Percentiles rank a stretch among this genome's conserved stretches.
These are phyloP conservation scores for Dipodomys ordii DNA, from an alignment of 2,113 vertebrate species.

Conservation along the genomic window DNA sequence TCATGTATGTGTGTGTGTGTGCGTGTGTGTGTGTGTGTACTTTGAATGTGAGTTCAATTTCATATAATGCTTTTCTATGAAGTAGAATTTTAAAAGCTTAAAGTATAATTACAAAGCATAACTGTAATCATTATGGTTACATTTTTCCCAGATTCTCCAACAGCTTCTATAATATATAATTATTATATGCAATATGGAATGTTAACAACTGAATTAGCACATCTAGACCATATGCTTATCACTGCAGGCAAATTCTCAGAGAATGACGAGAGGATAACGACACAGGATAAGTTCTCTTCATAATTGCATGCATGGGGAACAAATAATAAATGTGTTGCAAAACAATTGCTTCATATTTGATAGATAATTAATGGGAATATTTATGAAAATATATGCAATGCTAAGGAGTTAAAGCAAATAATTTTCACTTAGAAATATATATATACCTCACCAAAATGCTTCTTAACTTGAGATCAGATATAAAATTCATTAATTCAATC, in stretches of 20 bases:
- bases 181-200: background rate
- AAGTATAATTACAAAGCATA: slow-evolving; percentile 2
- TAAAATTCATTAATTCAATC: slow-evolving; percentile 63
- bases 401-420: background rate
- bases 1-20: no score
- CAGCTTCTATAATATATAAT: slow-evolving; percentile 51
- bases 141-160: slow-evolving; percentile 44
- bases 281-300: background rate
- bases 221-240: slow-evolving; percentile 35
- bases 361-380: background rate
- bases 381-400: slow-evolving; percentile 5
- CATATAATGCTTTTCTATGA: slow-evolving; percentile 14
- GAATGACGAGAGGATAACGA: slow-evolving; percentile 25
- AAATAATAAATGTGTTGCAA: slow-evolving; percentile 15
- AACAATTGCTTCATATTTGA: background rate
- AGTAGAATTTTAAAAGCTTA: slow-evolving; percentile 21
- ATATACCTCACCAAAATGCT: background rate
- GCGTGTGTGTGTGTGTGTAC: no score
- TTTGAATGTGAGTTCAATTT: background rate
- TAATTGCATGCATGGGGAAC: slow-evolving; percentile 5
- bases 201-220: slow-evolving; percentile 47
- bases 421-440: background rate
- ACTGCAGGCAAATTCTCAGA: slow-evolving; percentile 48
- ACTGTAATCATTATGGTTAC: slow-evolving; percentile 20
- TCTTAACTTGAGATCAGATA: background rate